Evolutionary conservation across 2,888 invertebrate species (phyloP), one percentile per base, ranked within the genome.

Genomic region (Polydrusus cervinus): DNA sequence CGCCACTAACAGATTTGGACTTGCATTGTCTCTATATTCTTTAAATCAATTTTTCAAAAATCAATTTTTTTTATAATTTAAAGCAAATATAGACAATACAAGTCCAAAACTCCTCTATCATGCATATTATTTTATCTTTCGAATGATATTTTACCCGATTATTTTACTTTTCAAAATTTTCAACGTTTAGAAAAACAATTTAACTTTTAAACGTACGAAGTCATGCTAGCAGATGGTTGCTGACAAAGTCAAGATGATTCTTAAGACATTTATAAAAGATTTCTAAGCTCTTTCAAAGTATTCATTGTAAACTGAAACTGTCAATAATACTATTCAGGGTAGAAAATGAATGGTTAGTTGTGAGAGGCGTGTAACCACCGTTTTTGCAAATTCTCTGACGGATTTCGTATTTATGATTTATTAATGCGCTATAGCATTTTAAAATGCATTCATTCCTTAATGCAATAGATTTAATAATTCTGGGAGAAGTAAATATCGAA

Each of bases 331-430:
- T 43, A 57, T 57, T 43, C 43, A 71, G 14, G 13, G n/a, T 1
- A 40, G 43, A 62, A 61, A 71, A 71, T 62, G 43, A 62, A 71
- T 71, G 64, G 51, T 64, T 20, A 8, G 49, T 49, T 62, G 34
- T 51, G 30, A 62, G 71, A 71, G 71, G 71, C 71, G 71, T 71
- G 62, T 71, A 71, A 71, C 62, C 51, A 71, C 43, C 38, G 66
- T 14, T 66, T 60, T 38, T 8, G 38, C 38, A 60, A 60, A 38
- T 34, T 38, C 38, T 60, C 34, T 38, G 57, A 60, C 16, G 57
- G 38, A 38, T 40, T 60, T 30, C 16, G 11, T 16, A 60, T 55
- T 25, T 38, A 60, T 60, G 57, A 60, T 60, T 60, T 60, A 60
- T 60, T 38, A 60, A 60, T 60, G 34, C 10, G 9, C 14, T 60